phyloP scores from a whole-genome alignment of 2,113 vertebrate species.

The Nothocercus nigrocapillus region DNA sequence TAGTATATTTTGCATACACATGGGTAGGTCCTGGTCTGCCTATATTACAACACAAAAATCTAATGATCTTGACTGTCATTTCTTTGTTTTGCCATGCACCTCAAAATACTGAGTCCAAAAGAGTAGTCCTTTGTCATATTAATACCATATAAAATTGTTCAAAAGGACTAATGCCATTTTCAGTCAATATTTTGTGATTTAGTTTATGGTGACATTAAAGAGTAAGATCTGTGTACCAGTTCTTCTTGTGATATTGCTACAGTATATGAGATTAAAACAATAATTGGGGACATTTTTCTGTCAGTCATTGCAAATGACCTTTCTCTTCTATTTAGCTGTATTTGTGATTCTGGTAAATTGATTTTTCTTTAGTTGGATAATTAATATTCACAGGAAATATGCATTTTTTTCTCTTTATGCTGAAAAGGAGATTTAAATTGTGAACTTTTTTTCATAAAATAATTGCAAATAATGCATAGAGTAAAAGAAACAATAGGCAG shows the following conservation, averaged over 20 bases:
- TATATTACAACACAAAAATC: not conserved
- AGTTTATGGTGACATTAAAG: not conserved
- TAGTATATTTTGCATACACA: not conserved
- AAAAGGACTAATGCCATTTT: not conserved
- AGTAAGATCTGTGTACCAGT: not conserved
- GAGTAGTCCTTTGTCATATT: not conserved
- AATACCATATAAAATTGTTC: not conserved
- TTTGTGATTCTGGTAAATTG: too few species aligned
- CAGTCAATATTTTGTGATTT: not conserved
- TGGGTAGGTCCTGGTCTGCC: not conserved
- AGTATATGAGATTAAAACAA: not conserved
- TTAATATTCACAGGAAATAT: too few species aligned
- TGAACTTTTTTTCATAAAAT: too few species aligned
- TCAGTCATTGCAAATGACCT: too few species aligned
- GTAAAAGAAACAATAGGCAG: not conserved
- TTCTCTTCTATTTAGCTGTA: too few species aligned
- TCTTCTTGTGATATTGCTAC: not conserved
- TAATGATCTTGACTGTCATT: not conserved
- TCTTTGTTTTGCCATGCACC: not conserved
- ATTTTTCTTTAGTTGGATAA: too few species aligned
- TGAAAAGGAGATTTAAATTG: too few species aligned
- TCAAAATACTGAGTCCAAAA: not conserved
- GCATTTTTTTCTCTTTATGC: too few species aligned
- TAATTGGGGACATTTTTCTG: too few species aligned
- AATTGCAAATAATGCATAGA: not conserved